Conservation (phyloP, 64 coral and sea anemone genomes). For the Stylophora pistillata region DNA sequence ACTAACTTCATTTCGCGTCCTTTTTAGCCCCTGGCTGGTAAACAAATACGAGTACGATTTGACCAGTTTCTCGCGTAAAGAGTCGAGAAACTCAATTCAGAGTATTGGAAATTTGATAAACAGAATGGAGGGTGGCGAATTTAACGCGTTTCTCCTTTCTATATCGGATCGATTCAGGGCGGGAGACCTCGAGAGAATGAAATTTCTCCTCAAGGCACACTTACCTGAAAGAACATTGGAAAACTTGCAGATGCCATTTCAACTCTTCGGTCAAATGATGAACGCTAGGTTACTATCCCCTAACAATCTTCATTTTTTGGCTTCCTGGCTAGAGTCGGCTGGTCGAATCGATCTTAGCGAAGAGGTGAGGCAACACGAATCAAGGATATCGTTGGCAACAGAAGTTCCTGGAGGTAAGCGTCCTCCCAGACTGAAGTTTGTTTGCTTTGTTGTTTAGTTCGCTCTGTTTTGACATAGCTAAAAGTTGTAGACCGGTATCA, state of each 20-base stretch:
- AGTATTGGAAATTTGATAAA: too few species aligned
- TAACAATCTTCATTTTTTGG: not conserved
- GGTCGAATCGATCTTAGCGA: not conserved
- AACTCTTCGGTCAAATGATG: slow-evolving; percentile 30
- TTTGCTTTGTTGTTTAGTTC: too few species aligned
- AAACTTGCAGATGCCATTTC: not conserved
- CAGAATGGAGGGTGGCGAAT: not conserved
- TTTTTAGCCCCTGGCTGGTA: too few species aligned
- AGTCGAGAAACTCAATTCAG: too few species aligned
- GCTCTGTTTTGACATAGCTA: too few species aligned
- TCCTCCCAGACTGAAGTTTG: not conserved
- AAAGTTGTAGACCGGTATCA: too few species aligned
- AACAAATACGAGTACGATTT: too few species aligned
- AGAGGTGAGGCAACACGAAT: not conserved
- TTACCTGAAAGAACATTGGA: not conserved
- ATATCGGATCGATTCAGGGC: slow-evolving; percentile 8
- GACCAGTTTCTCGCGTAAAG: too few species aligned
- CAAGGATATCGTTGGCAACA: not conserved
- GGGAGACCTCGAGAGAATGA: slow-evolving; percentile 20
- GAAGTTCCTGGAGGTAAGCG: slow-evolving; percentile 1
- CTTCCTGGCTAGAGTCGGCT: not conserved
- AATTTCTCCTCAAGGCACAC: not conserved
- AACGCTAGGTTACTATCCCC: not conserved
- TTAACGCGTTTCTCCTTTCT: not conserved
- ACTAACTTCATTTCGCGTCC: too few species aligned